Evolutionary conservation across 30 jellyfish, hydroid and myxozoan genomes (phyloP), one percentile per base, ranked within the genome.

Genomic region (Aurelia aurita): DNA sequence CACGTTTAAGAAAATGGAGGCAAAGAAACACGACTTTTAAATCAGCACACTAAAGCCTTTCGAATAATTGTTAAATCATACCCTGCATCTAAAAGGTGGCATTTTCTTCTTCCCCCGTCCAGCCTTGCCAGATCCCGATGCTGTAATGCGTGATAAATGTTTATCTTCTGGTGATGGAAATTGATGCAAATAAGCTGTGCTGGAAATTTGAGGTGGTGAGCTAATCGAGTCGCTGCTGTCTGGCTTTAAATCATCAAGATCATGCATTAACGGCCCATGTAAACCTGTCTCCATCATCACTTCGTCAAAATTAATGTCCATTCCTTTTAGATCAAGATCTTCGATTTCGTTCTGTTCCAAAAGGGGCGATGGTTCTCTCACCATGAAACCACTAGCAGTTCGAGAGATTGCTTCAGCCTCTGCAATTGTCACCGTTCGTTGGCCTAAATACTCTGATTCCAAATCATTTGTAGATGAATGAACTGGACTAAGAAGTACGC

Each of bases 351-450:
- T 80, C 47, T 79, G 90, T 34, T 80, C 78, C 28, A 89, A 55
- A 35, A 89, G 70, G 16, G 91, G 93, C n/a, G 97, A 80, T 32
- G 97, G 91, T 58, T 74, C 96, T 66, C 96, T 27, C 66, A 59
- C 90, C 59, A 79, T 14, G 64, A 47, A 89, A 16, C 97, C 94
- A n/a, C 90, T 71, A 6, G 99, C 99, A 28, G 97, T 87, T 84
- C 97, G 64, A 6, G 99, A 95, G 14, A 89, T 90, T 6, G 96
- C 97, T 58, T 89, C 99, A 18, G 99, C 99, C 77, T 95, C 99
- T 25, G 96, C 99, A 8, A 86, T 72, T 5, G 98, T 66, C 70
- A 95, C 84, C 7, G 95, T 87, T 54, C 95, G 90, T 61, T 88
- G 98, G 46, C 99, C 99, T n/a, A 77, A 58, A 59, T 26, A 63